These are phyloP conservation scores for Parambassis ranga DNA, from an alignment of 2,797 vertebrate species.

Conservation along the genomic window DNA sequence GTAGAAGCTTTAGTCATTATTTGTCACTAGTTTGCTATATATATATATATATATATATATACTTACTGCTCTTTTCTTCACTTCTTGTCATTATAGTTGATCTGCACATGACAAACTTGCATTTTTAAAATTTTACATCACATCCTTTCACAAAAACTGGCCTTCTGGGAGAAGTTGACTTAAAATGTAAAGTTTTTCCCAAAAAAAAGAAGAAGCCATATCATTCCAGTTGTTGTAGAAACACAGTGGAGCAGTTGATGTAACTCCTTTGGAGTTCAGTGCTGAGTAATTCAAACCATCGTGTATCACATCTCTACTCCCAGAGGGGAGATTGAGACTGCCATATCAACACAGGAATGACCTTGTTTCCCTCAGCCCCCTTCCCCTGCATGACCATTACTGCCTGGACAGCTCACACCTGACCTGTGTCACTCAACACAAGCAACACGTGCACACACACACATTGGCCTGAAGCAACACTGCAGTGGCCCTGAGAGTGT, in stretches of 20 bases:
- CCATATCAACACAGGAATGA: conserved; percentile 66
- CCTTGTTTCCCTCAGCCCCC: conserved; percentile 55
- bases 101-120: too few species aligned
- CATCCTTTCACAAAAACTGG: too few species aligned
- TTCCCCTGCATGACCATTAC: conserved; percentile 39
- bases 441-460: conserved; percentile 48
- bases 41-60: too few species aligned
- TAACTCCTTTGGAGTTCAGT: conserved; percentile 38
- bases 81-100: too few species aligned
- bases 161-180: neutral
- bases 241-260: conserved; percentile 37
- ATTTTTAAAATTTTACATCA: too few species aligned
- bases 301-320: conserved; percentile 63
- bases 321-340: conserved; percentile 68
- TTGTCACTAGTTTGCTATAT: too few species aligned
- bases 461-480: neutral
- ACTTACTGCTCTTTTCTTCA: too few species aligned
- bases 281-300: conserved; percentile 64
- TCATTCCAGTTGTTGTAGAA: conserved; percentile 13
- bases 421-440: conserved; percentile 64
- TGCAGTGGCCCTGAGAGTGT: neutral
- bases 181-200: neutral
- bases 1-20: too few species aligned
- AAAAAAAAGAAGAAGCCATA: neutral
- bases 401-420: conserved; percentile 53